phyloP scores from a whole-genome alignment of 2,113 vertebrate species.

The Grantiella picta region DNA sequence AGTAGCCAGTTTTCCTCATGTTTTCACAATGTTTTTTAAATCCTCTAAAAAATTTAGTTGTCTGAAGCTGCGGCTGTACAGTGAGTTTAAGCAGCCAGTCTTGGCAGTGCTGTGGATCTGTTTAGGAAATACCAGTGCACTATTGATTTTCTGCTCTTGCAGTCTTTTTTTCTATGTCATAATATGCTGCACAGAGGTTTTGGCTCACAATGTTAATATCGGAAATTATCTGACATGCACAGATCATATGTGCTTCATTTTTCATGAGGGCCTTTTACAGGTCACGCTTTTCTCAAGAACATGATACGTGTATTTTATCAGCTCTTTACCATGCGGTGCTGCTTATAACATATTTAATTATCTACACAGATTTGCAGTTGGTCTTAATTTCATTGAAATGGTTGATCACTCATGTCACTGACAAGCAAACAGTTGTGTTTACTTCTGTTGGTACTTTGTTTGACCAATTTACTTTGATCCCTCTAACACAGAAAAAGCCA shows the following conservation, averaged over 20 bases:
- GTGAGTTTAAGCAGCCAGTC: neutral
- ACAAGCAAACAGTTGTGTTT: slow-evolving; percentile 5
- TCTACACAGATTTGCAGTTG: neutral
- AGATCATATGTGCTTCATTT: neutral
- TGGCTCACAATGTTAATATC: neutral
- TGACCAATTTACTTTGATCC: slow-evolving; percentile 23
- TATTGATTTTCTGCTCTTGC: neutral
- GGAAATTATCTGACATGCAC: neutral
- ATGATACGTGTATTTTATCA: neutral
- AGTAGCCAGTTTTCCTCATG: neutral
- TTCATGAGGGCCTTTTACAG: neutral
- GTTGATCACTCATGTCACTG: slow-evolving; percentile 8
- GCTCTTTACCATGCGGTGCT: neutral
- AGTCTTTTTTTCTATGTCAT: neutral
- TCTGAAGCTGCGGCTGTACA: neutral
- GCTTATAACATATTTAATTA: neutral
- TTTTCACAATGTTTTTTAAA: neutral
- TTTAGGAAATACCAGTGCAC: neutral
- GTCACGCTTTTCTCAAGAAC: neutral
- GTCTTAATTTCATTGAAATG: neutral
- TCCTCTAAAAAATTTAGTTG: neutral
- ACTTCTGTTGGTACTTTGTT: neutral
- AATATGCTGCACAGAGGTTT: neutral
- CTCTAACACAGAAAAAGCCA: neutral
- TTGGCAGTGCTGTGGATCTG: neutral